Evolutionary conservation across 2,888 invertebrate genomes (phyloP).

Genomic region (Drosophila barbarae): DNA sequence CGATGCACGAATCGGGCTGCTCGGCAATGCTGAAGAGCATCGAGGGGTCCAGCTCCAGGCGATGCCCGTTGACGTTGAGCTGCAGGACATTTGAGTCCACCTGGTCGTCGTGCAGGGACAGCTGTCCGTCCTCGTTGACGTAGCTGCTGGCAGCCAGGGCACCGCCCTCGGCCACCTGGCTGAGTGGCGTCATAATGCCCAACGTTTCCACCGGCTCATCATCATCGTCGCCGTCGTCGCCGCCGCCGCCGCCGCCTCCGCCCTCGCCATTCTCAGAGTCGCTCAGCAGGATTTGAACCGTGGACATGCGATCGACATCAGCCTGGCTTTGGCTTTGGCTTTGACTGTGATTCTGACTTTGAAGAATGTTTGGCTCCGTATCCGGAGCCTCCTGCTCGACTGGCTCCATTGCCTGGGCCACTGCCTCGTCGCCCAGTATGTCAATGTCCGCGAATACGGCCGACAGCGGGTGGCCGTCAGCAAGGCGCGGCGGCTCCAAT

Average conservation of each 20-base stretch:
- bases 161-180: conserved; percentile 41
- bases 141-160: neutral
- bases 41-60: conserved; percentile 50
- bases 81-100: conserved; percentile 47
- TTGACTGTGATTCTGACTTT: neutral
- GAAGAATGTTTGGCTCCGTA: neutral
- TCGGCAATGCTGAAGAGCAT: conserved; percentile 53
- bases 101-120: conserved; percentile 24
- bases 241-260: neutral
- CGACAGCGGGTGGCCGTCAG: conserved; percentile 57
- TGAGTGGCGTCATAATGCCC: conserved; percentile 47
- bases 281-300: conserved; percentile 6
- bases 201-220: conserved; percentile 35
- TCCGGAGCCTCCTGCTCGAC: conserved; percentile 1
- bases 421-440: conserved; percentile 50
- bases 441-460: conserved; percentile 53
- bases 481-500: conserved; percentile 57
- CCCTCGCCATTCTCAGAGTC: neutral
- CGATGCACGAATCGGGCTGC: conserved; percentile 52
- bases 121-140: conserved; percentile 7
- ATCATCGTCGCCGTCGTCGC: neutral
- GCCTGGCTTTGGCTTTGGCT: neutral
- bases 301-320: neutral
- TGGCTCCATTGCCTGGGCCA: conserved; percentile 47
- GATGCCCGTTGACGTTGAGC: conserved; percentile 52